Conservation (phyloP, 2,888 invertebrate genomes). For the Drosophila heteroneura region DNA sequence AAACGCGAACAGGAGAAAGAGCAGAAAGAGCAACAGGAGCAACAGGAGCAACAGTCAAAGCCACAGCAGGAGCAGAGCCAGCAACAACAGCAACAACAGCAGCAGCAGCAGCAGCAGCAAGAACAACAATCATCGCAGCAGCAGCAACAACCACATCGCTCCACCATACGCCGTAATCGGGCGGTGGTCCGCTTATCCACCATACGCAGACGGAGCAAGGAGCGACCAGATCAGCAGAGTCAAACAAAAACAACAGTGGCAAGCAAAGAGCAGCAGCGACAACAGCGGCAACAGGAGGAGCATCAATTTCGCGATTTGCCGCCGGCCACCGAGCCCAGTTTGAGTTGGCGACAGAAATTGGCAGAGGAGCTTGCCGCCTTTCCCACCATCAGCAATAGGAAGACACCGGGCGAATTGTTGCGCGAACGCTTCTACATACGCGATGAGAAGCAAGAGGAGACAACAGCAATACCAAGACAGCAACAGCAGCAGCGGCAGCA, state of each 20-base stretch:
- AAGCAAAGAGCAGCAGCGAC: slow-evolving; percentile 1
- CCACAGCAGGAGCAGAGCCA: slow-evolving; percentile 14
- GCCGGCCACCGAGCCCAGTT: slow-evolving; percentile 85
- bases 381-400: slow-evolving; percentile 85
- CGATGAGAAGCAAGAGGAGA: slow-evolving; percentile 85
- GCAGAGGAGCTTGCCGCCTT: slow-evolving; percentile 86
- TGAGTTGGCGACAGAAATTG: slow-evolving; percentile 88
- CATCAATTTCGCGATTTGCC: slow-evolving; percentile 67
- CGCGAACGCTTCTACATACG: slow-evolving; percentile 88
- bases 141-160: slow-evolving; percentile 85
- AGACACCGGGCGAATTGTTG: slow-evolving; percentile 90
- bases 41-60: slow-evolving; percentile 52
- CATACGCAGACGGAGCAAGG: slow-evolving; percentile 85
- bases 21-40: slow-evolving; percentile 26
- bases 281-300: slow-evolving; percentile 27
- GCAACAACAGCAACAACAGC: slow-evolving; percentile 73
- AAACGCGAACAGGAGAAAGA: slow-evolving; percentile 20
- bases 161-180: slow-evolving; percentile 90
- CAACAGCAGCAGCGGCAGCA: slow-evolving; percentile 4
- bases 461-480: slow-evolving; percentile 6
- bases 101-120: slow-evolving; percentile 80
- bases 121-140: slow-evolving; percentile 58
- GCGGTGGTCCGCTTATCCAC: slow-evolving; percentile 91
- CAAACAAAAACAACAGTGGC: slow-evolving; percentile 7
- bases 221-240: slow-evolving; percentile 38